These are phyloP conservation scores for Pachypsylla venusta DNA, from an alignment of 1,140 invertebrate species.

Conservation along the genomic window DNA sequence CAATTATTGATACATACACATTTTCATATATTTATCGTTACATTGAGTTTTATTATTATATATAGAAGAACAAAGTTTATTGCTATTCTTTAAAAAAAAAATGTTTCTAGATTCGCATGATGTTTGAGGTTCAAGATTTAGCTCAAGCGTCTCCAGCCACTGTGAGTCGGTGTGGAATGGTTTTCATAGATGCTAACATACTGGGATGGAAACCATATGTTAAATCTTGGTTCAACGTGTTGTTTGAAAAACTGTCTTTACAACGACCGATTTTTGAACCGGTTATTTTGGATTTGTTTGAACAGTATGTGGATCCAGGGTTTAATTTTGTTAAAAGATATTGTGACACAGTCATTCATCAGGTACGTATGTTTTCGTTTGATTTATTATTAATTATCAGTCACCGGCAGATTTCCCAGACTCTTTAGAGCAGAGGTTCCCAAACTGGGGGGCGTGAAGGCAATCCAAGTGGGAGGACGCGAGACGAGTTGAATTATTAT, in stretches of 20 bases:
- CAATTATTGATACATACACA: too few relatives aligned
- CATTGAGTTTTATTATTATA: too few relatives aligned
- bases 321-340: slow-evolving; percentile 47
- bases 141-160: slow-evolving; percentile 78
- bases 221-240: slow-evolving; percentile 56
- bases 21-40: too few relatives aligned
- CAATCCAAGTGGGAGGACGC: too few relatives aligned
- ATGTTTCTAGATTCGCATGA: slow-evolving; percentile 48
- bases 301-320: slow-evolving; percentile 43
- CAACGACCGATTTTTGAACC: slow-evolving; percentile 38
- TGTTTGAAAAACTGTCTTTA: slow-evolving; percentile 36
- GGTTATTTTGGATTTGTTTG: slow-evolving; percentile 43
- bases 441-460: too few relatives aligned
- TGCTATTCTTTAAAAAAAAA: too few relatives aligned
- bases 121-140: slow-evolving; percentile 80
- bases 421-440: too few relatives aligned
- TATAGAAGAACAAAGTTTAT: too few relatives aligned
- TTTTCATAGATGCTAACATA: slow-evolving; percentile 71
- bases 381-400: too few relatives aligned
- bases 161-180: slow-evolving; percentile 60
- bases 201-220: slow-evolving; percentile 66
- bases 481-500: too few relatives aligned
- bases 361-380: slow-evolving; percentile 30
- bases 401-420: too few relatives aligned
- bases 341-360: slow-evolving; percentile 44